These are phyloP conservation scores for Halcyon leucocephala DNA, from an alignment of 2,797 vertebrate species.

Conservation along the genomic window DNA sequence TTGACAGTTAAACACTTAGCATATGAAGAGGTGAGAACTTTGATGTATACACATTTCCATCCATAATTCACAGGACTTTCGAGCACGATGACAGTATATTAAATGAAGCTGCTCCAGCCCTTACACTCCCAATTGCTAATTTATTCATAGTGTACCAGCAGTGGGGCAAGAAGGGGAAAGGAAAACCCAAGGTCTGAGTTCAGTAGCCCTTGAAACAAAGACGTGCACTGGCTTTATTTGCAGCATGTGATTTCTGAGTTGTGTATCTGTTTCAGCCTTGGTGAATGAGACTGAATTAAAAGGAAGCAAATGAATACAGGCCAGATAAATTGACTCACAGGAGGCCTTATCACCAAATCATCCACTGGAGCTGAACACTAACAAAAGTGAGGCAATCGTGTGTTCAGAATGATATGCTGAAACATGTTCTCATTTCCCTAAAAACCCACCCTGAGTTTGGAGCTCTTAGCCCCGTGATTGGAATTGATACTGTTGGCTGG, in stretches of 20 bases:
- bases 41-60: background rate
- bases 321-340: background rate
- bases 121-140: constrained; percentile 62
- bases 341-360: background rate
- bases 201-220: constrained; percentile 14
- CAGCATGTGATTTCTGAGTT: background rate
- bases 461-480: background rate
- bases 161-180: background rate
- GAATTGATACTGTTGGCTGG: background rate
- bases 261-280: background rate
- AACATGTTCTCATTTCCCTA: background rate
- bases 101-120: constrained; percentile 32
- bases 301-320: background rate
- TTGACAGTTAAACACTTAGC: background rate
- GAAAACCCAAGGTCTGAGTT: constrained; percentile 9
- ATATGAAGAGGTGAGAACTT: background rate
- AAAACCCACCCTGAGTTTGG: background rate
- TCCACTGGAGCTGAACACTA: background rate
- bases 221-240: background rate
- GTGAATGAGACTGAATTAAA: constrained; percentile 1
- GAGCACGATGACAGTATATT: constrained; percentile 10
- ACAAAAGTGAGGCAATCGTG: background rate
- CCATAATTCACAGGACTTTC: constrained; percentile 15
- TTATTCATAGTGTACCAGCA: constrained; percentile 26
- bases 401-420: background rate